Percentiles rank a stretch among this genome's conserved stretches.
Conservation (phyloP, 2,113 vertebrate genomes). For the Triplophysa rosa region DNA sequence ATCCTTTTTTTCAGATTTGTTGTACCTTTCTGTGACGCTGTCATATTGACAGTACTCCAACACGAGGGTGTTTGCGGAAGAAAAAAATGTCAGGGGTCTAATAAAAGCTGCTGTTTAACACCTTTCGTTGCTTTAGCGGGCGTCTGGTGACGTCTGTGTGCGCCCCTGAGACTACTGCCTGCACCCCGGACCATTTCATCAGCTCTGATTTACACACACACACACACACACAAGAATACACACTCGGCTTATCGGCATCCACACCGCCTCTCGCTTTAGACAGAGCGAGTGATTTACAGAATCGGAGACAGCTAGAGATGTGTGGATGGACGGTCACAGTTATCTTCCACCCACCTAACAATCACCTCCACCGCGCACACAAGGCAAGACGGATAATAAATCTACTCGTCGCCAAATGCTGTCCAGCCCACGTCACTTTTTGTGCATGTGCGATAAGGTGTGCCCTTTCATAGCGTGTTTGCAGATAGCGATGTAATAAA, state of each 20-base stretch:
- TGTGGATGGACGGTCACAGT: constrained; percentile 21
- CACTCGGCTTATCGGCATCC: constrained; percentile 54
- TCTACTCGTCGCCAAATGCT: constrained; percentile 47
- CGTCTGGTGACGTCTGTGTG: constrained; percentile 5
- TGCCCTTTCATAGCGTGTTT: constrained; percentile 49
- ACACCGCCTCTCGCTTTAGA: constrained; percentile 36
- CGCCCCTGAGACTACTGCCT: not conserved
- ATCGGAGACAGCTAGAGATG: constrained; percentile 47
- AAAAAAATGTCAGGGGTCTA: constrained; percentile 11
- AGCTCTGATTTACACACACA: constrained; percentile 49
- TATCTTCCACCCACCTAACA: constrained; percentile 35
- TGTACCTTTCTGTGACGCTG: not conserved
- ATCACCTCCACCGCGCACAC: constrained; percentile 12
- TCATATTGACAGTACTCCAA: not conserved
- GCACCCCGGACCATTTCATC: constrained; percentile 33
- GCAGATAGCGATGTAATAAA: constrained; percentile 56
- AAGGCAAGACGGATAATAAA: constrained; percentile 43
- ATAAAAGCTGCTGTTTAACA: constrained; percentile 35
- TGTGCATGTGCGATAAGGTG: constrained; percentile 55
- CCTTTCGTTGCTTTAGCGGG: constrained; percentile 14
- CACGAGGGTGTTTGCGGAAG: not conserved
- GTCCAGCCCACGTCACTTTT: constrained; percentile 43
- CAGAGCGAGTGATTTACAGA: constrained; percentile 54
- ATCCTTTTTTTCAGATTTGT: no score
- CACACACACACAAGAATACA: constrained; percentile 19